Evolutionary conservation across 2,888 invertebrate genomes (phyloP).

Genomic region (Eupithecia abbreviata): DNA sequence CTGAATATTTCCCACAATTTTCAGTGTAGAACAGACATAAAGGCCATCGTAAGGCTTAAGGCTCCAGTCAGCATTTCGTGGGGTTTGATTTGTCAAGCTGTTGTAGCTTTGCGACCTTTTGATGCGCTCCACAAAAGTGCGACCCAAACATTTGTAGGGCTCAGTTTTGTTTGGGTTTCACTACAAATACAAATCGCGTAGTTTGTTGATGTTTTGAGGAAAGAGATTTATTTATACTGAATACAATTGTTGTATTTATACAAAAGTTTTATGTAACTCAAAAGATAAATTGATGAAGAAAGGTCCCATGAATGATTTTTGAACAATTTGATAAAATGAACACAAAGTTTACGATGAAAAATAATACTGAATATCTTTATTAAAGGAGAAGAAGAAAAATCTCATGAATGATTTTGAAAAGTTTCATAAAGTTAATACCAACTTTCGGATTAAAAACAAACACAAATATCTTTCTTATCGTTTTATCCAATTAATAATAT

Average conservation of each 20-base stretch:
- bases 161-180: constrained; percentile 13
- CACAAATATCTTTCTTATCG: background rate
- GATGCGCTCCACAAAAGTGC: constrained; percentile 6
- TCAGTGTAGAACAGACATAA: background rate
- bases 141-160: constrained; percentile 13
- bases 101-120: constrained; percentile 13
- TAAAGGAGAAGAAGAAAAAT: background rate
- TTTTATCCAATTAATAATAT: too few relatives aligned
- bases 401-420: too few relatives aligned
- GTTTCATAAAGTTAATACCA: too few relatives aligned
- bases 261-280: background rate
- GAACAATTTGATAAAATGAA: too few relatives aligned
- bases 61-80: constrained; percentile 10
- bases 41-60: background rate
- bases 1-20: background rate
- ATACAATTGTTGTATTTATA: background rate
- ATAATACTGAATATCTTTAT: background rate
- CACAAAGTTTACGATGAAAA: background rate
- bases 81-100: constrained; percentile 13
- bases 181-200: constrained; percentile 9
- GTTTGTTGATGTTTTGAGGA: constrained; percentile 3
- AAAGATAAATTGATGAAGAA: background rate
- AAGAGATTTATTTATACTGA: background rate
- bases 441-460: background rate
- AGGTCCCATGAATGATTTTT: too few relatives aligned